Base-by-base conservation (phyloP, 1,140 invertebrate genomes). In the Drosophila athabasca region DNA sequence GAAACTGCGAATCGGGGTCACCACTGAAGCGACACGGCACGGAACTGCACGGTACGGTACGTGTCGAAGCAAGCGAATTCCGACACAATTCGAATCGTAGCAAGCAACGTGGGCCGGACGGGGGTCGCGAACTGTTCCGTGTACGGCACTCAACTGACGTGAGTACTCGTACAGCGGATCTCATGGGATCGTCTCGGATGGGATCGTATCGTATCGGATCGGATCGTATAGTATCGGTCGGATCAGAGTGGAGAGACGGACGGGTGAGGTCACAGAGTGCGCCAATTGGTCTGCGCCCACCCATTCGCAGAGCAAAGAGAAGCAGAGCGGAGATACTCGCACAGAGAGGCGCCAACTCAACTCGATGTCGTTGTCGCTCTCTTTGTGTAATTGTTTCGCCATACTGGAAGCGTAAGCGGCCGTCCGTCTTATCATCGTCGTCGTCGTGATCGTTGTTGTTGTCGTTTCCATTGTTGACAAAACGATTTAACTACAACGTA, bases 351-450 rank as follows among this genome's bases (percentile, higher is more conserved):
- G 50, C 11, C 35, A 39, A 11, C 9, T 3, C n/a, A n/a, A 3
- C 1, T 31, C 9, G 31, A 6, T 35, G 31, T 35, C 31, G 31
- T 8, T 35, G 8, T 35, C 50, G 41, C 52, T 73, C 70, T 64
- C 69, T 69, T 57, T 58, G 66, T 69, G 29, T 69, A 69, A 69
- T 69, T 69, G 50, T 58, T 69, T 58, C 66, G 66, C 68, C 66
- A 50, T 50, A 55, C 65, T 69, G 17, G 24, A 68, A 65, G 49
- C 65, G 62, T 49, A 39, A 39, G 35, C 35, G 35, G 11, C 26
- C 49, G 49, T 26, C 24, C 19, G n/a, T 11, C 44, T 24, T 17
- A 57, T 57, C 17, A n/a, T 24, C 54, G 29, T 57, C 29, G 54
- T 57, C 43, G n/a, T 45, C 9, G 51, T 24, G 22, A 29, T 29